Percentiles rank a stretch among this genome's conserved stretches.
Evolutionary conservation across 1,140 invertebrate genomes (phyloP).

Genomic region (Drosophila rhopaloa): DNA sequence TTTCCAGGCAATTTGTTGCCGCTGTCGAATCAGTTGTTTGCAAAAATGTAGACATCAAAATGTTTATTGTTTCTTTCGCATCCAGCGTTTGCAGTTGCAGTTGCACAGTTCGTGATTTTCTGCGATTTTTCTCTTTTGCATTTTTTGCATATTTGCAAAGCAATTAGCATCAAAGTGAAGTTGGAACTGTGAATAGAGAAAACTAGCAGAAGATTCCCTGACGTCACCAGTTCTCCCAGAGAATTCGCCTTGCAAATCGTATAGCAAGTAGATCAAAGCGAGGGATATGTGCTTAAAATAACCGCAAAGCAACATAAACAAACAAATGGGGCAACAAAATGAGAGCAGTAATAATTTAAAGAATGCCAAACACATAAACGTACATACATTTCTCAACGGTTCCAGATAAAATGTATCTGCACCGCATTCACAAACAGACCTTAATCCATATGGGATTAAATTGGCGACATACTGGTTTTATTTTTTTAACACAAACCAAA

Average conservation of each 20-base stretch:
- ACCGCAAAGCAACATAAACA: constrained; percentile 21
- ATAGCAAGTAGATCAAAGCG: constrained; percentile 25
- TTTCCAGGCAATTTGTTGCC: constrained; percentile 46
- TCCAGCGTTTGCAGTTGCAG: constrained; percentile 26
- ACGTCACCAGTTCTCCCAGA: constrained; percentile 48
- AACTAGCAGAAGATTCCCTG: constrained; percentile 11
- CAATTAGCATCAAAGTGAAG: constrained; percentile 58
- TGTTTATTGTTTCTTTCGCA: constrained; percentile 43
- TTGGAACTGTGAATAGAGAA: constrained; percentile 52
- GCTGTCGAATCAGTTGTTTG: constrained; percentile 16
- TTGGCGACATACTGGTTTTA: background rate
- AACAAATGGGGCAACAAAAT: constrained; percentile 15
- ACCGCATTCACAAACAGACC: constrained; percentile 2
- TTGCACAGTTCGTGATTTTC: constrained; percentile 71
- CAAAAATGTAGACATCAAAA: constrained; percentile 40
- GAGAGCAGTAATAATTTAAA: constrained; percentile 21
- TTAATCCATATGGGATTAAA: background rate
- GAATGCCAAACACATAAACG: constrained; percentile 2
- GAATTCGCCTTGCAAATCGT: constrained; percentile 38
- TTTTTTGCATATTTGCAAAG: constrained; percentile 62
- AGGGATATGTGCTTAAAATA: constrained; percentile 33
- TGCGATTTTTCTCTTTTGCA: constrained; percentile 50
- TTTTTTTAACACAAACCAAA: background rate
- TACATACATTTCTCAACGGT: background rate
- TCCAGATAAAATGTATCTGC: constrained; percentile 24